These are phyloP conservation scores for Tribolium freemani DNA, from an alignment of 2,888 invertebrate genomes.

Conservation along the genomic window DNA sequence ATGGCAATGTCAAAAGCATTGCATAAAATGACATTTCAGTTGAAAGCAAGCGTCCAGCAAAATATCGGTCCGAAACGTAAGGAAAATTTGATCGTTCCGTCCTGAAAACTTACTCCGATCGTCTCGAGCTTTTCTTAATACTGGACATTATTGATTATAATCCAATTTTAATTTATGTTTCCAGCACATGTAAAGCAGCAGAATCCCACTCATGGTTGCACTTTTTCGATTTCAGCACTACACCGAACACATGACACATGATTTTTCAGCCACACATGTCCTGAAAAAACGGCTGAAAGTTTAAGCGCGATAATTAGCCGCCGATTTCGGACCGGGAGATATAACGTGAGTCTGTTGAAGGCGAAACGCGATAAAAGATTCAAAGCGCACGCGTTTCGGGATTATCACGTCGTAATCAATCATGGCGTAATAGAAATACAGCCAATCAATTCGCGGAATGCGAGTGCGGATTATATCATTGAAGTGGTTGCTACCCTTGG, in stretches of 20 bases:
- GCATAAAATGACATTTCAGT: conserved; percentile 30
- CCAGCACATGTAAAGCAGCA: conserved; percentile 60
- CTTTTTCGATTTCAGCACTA: conserved; percentile 1
- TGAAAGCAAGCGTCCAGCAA: conserved; percentile 20
- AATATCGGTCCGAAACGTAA: not conserved
- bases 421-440: conserved; percentile 59
- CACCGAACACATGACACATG: conserved; percentile 31
- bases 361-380: conserved; percentile 24
- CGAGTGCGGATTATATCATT: conserved; percentile 12
- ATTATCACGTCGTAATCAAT: conserved; percentile 61
- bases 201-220: conserved; percentile 56
- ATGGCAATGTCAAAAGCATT: conserved; percentile 41
- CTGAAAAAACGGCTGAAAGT: not conserved
- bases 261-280: conserved; percentile 30
- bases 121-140: conserved; percentile 65
- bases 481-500: conserved; percentile 23
- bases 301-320: conserved; percentile 7
- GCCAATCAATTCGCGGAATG: conserved; percentile 50
- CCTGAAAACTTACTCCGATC: conserved; percentile 67
- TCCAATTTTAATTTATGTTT: conserved; percentile 61
- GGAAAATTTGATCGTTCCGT: not conserved
- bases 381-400: conserved; percentile 52
- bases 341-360: conserved; percentile 16
- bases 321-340: not conserved
- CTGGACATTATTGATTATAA: conserved; percentile 58